Evolutionary conservation across 2,797 vertebrate species (phyloP).

Genomic region (Acanthiza pusilla): DNA sequence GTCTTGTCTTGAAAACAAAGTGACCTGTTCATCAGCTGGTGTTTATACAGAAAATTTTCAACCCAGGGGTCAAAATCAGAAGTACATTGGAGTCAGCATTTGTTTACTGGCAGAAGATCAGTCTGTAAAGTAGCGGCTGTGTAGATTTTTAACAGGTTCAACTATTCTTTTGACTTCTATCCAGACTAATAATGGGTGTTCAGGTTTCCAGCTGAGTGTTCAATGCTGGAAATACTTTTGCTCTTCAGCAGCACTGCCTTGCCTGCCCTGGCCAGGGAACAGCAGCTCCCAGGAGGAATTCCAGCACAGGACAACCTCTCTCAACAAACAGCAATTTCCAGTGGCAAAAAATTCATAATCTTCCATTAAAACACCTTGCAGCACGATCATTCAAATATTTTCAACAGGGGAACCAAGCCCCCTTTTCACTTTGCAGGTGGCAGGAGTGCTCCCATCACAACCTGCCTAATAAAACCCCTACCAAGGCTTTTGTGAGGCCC

Average conservation of each 20-base stretch:
- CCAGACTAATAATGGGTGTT: not conserved
- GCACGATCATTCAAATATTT: not conserved
- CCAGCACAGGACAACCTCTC: not conserved
- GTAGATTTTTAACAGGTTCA: slow-evolving; percentile 25
- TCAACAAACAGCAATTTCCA: not conserved
- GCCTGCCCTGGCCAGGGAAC: not conserved
- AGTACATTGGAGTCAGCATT: slow-evolving; percentile 30
- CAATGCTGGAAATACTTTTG: not conserved
- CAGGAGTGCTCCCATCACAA: slow-evolving; percentile 47
- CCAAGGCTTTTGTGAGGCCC: slow-evolving; percentile 55
- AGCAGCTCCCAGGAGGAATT: not conserved
- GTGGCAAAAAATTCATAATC: not conserved
- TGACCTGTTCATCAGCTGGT: slow-evolving; percentile 39
- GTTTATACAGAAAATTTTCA: slow-evolving; percentile 20
- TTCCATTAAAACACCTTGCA: not conserved
- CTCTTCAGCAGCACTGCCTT: not conserved
- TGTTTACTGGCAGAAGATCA: slow-evolving; percentile 45
- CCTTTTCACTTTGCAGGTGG: not conserved
- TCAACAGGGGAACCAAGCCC: not conserved
- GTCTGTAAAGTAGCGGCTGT: not conserved
- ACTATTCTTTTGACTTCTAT: slow-evolving; percentile 32
- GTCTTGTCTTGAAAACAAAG: slow-evolving; percentile 36
- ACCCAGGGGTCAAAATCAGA: slow-evolving; percentile 11
- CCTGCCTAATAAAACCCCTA: slow-evolving; percentile 35
- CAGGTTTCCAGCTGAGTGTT: not conserved